Conservation (phyloP, 2,888 invertebrate genomes). For the Euplexia lucipara region DNA sequence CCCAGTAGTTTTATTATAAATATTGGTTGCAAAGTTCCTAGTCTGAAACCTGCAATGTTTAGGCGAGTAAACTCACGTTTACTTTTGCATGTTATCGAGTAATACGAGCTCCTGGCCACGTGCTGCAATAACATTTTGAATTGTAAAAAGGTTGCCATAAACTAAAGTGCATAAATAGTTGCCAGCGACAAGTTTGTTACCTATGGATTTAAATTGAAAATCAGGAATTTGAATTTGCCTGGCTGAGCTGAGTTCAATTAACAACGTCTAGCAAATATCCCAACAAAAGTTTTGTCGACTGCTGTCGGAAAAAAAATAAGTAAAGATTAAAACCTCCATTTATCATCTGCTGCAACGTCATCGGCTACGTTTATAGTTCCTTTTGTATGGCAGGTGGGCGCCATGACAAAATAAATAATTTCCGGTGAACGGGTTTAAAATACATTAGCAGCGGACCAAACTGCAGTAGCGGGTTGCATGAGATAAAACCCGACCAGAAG, state of each 20-base stretch:
- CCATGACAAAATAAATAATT: slow-evolving; percentile 75
- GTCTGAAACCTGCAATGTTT: slow-evolving; percentile 8
- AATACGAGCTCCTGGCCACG: slow-evolving; percentile 38
- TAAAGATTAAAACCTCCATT: slow-evolving; percentile 30
- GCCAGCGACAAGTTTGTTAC: slow-evolving; percentile 11
- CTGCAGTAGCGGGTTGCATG: slow-evolving; percentile 53
- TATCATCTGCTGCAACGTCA: slow-evolving; percentile 51
- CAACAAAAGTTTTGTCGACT: slow-evolving; percentile 6
- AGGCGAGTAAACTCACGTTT: slow-evolving; percentile 31
- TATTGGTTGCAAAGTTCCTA: slow-evolving; percentile 13
- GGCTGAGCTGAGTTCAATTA: neutral
- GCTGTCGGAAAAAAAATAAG: slow-evolving; percentile 24
- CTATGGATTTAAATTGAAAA: neutral
- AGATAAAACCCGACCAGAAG: slow-evolving; percentile 33
- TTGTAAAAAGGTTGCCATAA: slow-evolving; percentile 41
- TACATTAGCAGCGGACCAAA: slow-evolving; percentile 66
- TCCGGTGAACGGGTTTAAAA: slow-evolving; percentile 77
- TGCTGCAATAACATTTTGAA: slow-evolving; percentile 50
- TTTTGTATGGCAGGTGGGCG: slow-evolving; percentile 76
- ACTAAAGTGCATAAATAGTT: slow-evolving; percentile 31
- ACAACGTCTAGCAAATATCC: slow-evolving; percentile 25
- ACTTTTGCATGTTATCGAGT: slow-evolving; percentile 49
- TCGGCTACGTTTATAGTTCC: slow-evolving; percentile 66
- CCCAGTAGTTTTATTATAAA: too few relatives aligned
- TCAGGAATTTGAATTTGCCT: slow-evolving; percentile 1